Conservation (phyloP, 2,797 vertebrate species). For the Tapirus indicus region DNA sequence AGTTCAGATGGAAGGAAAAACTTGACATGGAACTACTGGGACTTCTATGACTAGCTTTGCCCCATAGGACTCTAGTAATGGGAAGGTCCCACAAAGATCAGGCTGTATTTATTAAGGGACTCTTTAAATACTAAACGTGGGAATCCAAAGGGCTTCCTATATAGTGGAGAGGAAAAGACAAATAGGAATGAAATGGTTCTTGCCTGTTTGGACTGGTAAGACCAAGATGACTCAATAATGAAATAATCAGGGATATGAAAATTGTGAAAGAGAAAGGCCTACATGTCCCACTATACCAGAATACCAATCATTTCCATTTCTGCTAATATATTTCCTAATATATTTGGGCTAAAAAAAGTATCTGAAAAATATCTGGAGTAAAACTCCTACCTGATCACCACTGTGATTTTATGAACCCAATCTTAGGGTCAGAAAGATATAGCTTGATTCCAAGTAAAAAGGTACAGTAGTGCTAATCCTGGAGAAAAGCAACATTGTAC, state of each 20-base stretch:
- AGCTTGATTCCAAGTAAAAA: conserved; percentile 49
- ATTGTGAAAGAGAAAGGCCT: not conserved
- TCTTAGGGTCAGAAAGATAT: conserved; percentile 24
- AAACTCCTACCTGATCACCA: not conserved
- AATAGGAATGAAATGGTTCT: conserved; percentile 3
- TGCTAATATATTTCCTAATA: conserved; percentile 37
- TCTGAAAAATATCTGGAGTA: conserved; percentile 37
- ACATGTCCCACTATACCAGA: not conserved
- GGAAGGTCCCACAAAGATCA: not conserved
- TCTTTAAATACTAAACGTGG: conserved; percentile 32
- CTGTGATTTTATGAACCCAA: conserved; percentile 51
- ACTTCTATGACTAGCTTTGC: not conserved
- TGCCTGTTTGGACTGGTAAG: not conserved
- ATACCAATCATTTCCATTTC: not conserved
- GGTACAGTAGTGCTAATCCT: not conserved
- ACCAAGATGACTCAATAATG: not conserved
- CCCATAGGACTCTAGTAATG: not conserved
- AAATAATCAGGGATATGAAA: conserved; percentile 6
- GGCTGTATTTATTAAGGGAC: not conserved
- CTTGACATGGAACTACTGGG: not conserved
- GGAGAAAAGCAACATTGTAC: not conserved
- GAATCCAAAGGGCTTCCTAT: conserved; percentile 1
- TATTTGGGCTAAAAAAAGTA: not conserved
- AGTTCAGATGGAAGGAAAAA: not conserved
- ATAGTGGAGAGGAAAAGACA: not conserved